Conservation (phyloP, 2,113 vertebrate genomes). For the Trochalopteron elliotii region DNA sequence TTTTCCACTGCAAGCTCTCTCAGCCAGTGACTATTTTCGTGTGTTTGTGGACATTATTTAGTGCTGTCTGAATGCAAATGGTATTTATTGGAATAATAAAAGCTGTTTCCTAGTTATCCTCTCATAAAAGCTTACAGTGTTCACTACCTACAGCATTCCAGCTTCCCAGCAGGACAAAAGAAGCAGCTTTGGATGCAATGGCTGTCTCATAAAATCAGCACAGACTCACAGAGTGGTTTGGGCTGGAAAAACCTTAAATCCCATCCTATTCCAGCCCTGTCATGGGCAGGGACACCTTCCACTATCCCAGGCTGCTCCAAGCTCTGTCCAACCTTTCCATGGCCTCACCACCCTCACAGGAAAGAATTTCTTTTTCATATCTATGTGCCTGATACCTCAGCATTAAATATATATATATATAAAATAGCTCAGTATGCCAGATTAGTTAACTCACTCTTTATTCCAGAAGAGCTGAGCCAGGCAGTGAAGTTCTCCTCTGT, state of each 20-base stretch:
- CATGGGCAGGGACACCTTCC: not conserved
- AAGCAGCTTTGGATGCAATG: not conserved
- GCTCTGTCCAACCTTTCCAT: not conserved
- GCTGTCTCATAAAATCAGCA: not conserved
- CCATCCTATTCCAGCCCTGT: not conserved
- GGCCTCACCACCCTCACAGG: not conserved
- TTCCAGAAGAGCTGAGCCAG: not conserved
- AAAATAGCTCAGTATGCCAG: not conserved
- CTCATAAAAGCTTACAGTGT: not conserved
- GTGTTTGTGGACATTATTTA: slow-evolving; percentile 21
- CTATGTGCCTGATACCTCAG: not conserved
- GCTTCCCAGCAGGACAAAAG: not conserved
- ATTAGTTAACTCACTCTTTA: not conserved
- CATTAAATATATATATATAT: not conserved
- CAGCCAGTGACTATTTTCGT: not conserved
- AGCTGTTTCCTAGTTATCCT: not conserved
- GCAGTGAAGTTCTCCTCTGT: not conserved
- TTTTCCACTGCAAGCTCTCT: not conserved
- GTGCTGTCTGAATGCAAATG: not conserved
- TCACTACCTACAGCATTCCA: not conserved
- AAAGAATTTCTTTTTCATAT: not conserved
- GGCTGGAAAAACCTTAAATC: not conserved
- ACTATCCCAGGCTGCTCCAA: not conserved
- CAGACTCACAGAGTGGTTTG: not conserved
- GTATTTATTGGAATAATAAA: slow-evolving; percentile 15